Evolutionary conservation across 2,113 vertebrate genomes (phyloP).

Genomic region (Eretmodus cyanostictus): DNA sequence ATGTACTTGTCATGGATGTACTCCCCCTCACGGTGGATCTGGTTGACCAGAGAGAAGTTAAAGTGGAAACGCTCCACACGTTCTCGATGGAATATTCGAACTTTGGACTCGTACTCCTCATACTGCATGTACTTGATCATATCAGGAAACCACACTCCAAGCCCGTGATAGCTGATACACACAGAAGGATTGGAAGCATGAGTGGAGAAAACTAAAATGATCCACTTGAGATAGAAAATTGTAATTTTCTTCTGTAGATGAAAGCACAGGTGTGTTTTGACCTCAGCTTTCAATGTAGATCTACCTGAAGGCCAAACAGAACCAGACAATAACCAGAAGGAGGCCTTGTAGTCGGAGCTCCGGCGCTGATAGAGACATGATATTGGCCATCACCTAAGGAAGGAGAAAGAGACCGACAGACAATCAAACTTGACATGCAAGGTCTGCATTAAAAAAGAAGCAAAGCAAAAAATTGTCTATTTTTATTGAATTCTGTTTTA

Average conservation of each 20-base stretch:
- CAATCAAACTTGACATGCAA: background rate
- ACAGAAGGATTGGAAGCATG: background rate
- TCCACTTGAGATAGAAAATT: background rate
- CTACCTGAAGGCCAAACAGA: slow-evolving; percentile 93
- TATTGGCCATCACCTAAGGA: slow-evolving; percentile 85
- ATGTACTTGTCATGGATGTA: slow-evolving; percentile 88
- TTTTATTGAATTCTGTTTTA: background rate
- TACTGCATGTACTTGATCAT: slow-evolving; percentile 96
- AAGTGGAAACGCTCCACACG: slow-evolving; percentile 84
- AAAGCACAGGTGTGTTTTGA: background rate
- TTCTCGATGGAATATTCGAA: slow-evolving; percentile 80
- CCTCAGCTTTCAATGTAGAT: background rate
- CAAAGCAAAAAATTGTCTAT: background rate
- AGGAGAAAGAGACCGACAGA: background rate
- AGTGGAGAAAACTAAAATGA: background rate
- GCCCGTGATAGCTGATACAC: slow-evolving; percentile 84
- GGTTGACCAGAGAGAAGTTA: slow-evolving; percentile 96
- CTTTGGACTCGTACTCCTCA: slow-evolving; percentile 83
- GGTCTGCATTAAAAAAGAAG: background rate
- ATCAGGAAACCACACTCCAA: slow-evolving; percentile 96
- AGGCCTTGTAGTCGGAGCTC: slow-evolving; percentile 87
- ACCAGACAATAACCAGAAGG: slow-evolving; percentile 92
- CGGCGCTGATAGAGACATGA: slow-evolving; percentile 83
- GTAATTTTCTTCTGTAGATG: background rate
- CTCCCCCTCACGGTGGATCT: slow-evolving; percentile 86